phyloP scores from a whole-genome alignment of 1,140 invertebrate species.

The Anagrus nilaparvatae region DNA sequence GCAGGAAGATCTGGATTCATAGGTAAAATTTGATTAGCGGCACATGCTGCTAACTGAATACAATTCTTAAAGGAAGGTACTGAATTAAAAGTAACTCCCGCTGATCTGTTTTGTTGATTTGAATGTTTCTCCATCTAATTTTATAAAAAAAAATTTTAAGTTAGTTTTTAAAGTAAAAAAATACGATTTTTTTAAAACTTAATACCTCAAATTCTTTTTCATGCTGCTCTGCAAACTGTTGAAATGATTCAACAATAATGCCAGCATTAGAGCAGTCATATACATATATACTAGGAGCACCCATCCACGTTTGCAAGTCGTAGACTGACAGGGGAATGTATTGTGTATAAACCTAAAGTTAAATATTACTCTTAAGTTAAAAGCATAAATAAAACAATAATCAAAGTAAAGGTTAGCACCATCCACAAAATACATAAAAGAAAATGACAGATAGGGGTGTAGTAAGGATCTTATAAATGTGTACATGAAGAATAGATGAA shows the following conservation, averaged over 20 bases:
- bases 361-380: no score
- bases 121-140: conserved; percentile 35
- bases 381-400: neutral
- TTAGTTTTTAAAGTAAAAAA: neutral
- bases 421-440: conserved; percentile 1
- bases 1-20: conserved; percentile 98
- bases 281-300: conserved; percentile 95
- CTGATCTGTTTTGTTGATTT: conserved; percentile 34
- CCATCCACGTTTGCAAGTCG: conserved; percentile 99
- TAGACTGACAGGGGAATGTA: conserved; percentile 98
- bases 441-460: no score
- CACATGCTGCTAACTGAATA: conserved; percentile 93
- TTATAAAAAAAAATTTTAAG: neutral
- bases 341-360: conserved; percentile 83
- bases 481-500: no score
- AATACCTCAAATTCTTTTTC: conserved; percentile 73
- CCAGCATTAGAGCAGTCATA: conserved; percentile 99
- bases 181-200: neutral
- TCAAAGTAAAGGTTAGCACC: neutral
- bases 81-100: conserved; percentile 25
- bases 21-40: conserved; percentile 82
- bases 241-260: conserved; percentile 88
- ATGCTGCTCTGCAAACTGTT: conserved; percentile 84
- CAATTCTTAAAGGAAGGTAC: conserved; percentile 72
- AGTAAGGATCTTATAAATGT: no score